phyloP scores from a whole-genome alignment of 2,888 invertebrate genomes.

The Dryadula phaetusa region DNA sequence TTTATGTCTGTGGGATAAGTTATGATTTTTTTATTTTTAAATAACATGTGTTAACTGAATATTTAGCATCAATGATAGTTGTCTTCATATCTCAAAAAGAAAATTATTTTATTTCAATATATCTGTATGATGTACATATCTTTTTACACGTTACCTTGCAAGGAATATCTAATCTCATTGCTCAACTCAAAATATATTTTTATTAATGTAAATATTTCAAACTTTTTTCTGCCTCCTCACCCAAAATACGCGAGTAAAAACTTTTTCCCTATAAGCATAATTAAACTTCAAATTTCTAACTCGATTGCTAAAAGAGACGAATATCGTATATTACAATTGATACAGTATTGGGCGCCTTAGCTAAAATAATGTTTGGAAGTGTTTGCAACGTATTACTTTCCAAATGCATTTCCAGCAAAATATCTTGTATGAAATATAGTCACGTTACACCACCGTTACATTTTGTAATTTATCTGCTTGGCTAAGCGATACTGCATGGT shows the following conservation, averaged over 20 bases:
- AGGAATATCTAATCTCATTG: neutral
- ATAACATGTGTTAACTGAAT: too few relatives aligned
- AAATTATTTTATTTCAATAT: neutral
- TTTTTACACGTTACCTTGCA: neutral
- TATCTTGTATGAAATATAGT: slow-evolving; percentile 28
- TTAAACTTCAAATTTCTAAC: neutral
- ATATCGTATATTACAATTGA: neutral
- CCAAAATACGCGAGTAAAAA: neutral
- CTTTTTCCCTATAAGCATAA: neutral
- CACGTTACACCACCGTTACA: slow-evolving; percentile 52
- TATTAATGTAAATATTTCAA: neutral
- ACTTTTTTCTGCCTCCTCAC: neutral
- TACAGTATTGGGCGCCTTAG: neutral
- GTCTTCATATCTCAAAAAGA: neutral
- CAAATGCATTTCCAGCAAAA: slow-evolving; percentile 22
- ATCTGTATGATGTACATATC: neutral
- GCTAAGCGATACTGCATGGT: slow-evolving; percentile 55
- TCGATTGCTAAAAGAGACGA: neutral
- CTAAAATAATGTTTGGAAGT: neutral
- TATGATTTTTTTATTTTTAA: too few relatives aligned
- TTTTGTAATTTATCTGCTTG: slow-evolving; percentile 66
- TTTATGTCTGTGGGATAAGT: too few relatives aligned
- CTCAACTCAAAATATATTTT: neutral
- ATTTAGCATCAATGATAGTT: too few relatives aligned
- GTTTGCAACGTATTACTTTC: slow-evolving; percentile 23